Percentiles rank a stretch among this genome's conserved stretches.
These are phyloP conservation scores for Phallusia fumigata DNA, from an alignment of 23 tunicate genomes.

Conservation along the genomic window DNA sequence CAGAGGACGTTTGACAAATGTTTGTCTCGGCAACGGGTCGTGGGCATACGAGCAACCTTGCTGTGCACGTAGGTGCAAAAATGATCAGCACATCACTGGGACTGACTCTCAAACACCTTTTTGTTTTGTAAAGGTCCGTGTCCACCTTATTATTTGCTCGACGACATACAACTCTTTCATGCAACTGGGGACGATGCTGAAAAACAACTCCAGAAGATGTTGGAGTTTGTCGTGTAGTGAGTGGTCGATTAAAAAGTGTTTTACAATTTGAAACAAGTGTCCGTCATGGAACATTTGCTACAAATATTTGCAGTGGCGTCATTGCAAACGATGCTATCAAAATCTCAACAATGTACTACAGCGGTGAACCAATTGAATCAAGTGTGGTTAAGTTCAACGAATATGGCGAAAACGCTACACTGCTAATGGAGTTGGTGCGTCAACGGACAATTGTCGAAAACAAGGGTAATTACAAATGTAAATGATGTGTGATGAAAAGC, in stretches of 20 bases:
- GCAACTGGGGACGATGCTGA: neutral
- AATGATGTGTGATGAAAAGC: neutral
- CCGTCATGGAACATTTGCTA: too few relatives aligned
- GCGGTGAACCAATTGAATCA: neutral
- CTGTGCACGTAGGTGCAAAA: neutral
- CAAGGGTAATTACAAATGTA: neutral
- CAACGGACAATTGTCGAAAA: neutral
- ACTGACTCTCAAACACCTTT: neutral
- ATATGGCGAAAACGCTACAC: neutral
- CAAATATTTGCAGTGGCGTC: neutral
- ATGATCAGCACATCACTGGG: neutral
- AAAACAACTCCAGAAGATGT: neutral
- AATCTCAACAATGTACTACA: neutral
- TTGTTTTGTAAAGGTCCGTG: neutral
- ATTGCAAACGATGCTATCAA: neutral
- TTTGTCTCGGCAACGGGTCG: neutral
- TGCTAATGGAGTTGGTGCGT: neutral
- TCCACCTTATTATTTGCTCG: neutral
- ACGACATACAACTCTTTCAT: neutral
- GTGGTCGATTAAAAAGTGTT: neutral
- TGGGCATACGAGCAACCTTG: neutral
- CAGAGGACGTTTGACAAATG: neutral
- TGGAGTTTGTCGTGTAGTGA: neutral
- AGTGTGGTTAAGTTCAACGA: neutral
- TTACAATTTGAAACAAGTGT: too few relatives aligned